Evolutionary conservation across 2,113 vertebrate genomes (phyloP), one percentile per base, ranked within the genome.

Genomic region (Psephotus haematonotus): DNA sequence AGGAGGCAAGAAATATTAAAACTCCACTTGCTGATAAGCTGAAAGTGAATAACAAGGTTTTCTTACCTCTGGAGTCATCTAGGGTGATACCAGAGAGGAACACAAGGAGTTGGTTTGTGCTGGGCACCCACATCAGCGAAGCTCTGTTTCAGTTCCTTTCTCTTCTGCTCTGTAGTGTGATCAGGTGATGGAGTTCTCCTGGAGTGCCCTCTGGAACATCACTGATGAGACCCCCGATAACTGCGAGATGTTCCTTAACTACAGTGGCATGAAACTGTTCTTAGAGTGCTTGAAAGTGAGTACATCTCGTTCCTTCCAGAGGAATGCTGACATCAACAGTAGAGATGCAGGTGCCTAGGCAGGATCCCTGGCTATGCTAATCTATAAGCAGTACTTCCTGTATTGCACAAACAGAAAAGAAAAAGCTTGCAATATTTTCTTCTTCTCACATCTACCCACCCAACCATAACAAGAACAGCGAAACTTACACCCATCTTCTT

Each of bases 141-240:
- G 41, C 22, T 92, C 60, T 85, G 37, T 88, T 88, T 89, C 31
- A 83, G 20, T 93, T 37, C 33, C 50, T 60, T 85, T 89, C 52
- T 53, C 43, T 60, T 47, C 7, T 43, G 23, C 17, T 71, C 25
- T 11, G 1, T 82, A 99, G 99, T 99, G 99, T 52, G 99, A 99
- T 94, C 99, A 99, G 97, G 99, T 99, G 95, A 99, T 99, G 99
- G 99, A 99, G 98, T 99, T 99, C 91, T 99, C 99, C 83, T 99
- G 99, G 99, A 99, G 99, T 1, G 99, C 99, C 16, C 98, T 99
- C 72, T 99, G 99, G 99, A 99, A 99, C 97, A 99, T 99, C 97
- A 99, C 99, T 0, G 99, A 99, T 4, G 99, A 99, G 97, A 99
- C 99, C 0, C 99, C 99, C 0, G 99, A 99, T 97, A 99, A 99